Evolutionary conservation across 2,888 invertebrate species (phyloP), one percentile per base, ranked within the genome.

Genomic region (Pseudolycoriella hygida): DNA sequence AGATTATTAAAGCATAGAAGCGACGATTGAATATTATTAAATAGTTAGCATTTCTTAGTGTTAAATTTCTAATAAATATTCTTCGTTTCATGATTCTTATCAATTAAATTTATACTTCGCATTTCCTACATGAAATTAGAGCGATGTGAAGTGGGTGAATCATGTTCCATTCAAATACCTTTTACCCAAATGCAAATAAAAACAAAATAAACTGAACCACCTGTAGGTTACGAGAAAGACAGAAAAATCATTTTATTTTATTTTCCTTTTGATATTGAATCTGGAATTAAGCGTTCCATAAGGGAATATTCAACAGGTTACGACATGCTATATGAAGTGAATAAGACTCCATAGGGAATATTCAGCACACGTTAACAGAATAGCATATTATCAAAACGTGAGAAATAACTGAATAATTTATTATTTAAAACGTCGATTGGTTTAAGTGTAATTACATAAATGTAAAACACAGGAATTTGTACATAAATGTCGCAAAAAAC

Each of bases 331-430:
- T 41, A 41, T 41, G 15, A 25, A 25, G 25, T 41, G 19, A 15
- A 41, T 41, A 41, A 12, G 41, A 25, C 25, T 41, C 41, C 41
- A 25, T 20, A 25, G 41, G 41, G 41, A 41, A 41, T 41, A 18
- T 37, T 14, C 17, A 34, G 15, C 15, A 34, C 34, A 34, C 34
- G 15, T 5, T 14, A 34, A 14, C 34, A 3, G 34, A 34, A 34
- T 34, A 34, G 15, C 11, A 14, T 34, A 34, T 34, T 34, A 34
- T 34, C 34, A 12, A 14, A 30, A 40, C 40, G 25, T 31, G 31
- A 31, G 40, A 44, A 40, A 40, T 11, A 31, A 18, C 20, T 44
- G 44, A 44, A 44, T 44, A 44, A 40, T 44, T 44, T 43, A 43
- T 43, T 43, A 30, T 12, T 18, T 17, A 40, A 40, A 12, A 17